These are phyloP conservation scores for Chiloscyllium plagiosum DNA, from an alignment of 2,113 vertebrate species.

Conservation along the genomic window DNA sequence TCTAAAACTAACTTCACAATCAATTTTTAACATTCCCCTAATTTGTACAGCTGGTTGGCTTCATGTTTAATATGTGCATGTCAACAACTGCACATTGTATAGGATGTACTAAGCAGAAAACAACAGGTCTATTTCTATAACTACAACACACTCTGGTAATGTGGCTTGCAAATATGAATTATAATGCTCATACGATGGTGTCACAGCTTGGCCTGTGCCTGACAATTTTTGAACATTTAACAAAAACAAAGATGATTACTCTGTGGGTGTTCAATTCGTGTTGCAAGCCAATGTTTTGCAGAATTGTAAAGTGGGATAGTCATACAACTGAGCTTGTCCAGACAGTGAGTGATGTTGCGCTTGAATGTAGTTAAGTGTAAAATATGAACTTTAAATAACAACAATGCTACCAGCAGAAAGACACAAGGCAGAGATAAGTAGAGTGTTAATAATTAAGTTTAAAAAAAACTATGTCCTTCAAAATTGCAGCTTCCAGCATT, in stretches of 20 bases:
- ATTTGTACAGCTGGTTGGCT: not conserved
- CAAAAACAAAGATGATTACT: not conserved
- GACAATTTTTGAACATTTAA: not conserved
- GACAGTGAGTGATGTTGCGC: not conserved
- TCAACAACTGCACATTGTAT: not conserved
- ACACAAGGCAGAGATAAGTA: not conserved
- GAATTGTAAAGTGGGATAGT: not conserved
- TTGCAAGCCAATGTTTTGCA: not conserved
- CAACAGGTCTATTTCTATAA: not conserved
- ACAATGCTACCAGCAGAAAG: not conserved
- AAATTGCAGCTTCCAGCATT: not conserved
- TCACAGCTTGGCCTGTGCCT: not conserved
- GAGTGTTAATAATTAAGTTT: not conserved
- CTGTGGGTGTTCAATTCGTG: not conserved
- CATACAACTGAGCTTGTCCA: not conserved
- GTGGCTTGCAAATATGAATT: not conserved
- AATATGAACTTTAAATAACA: not conserved
- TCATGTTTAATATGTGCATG: not conserved
- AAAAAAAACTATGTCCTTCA: not conserved
- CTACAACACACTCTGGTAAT: not conserved
- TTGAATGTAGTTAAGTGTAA: not conserved
- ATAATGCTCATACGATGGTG: not conserved
- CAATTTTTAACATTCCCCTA: not conserved
- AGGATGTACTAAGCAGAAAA: not conserved
- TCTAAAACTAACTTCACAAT: not conserved